A percentile compares a stretch with the other conserved stretches of the same genome.
Conservation (phyloP, 2,797 vertebrate species). For the Neomorphus geoffroyi region DNA sequence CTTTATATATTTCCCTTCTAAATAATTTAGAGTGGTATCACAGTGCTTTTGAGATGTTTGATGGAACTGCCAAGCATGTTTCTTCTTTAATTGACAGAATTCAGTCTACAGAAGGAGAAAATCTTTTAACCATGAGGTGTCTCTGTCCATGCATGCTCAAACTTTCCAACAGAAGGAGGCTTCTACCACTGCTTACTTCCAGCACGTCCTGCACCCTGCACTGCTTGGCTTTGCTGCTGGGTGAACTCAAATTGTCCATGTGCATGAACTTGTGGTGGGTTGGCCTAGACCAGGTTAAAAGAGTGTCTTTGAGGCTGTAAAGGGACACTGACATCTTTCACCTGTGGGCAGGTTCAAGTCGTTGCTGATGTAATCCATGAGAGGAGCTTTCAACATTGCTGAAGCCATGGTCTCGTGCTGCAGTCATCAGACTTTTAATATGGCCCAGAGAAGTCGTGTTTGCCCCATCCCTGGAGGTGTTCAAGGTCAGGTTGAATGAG, state of each 20-base stretch:
- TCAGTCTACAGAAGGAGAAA: neutral
- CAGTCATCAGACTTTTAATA: neutral
- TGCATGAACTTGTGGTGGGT: rapidly evolving
- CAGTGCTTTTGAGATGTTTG: neutral
- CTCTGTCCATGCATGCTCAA: neutral
- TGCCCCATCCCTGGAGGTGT: too few relatives aligned
- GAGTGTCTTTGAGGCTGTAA: neutral
- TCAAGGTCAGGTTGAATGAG: too few relatives aligned
- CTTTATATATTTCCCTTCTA: neutral
- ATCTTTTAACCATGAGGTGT: neutral
- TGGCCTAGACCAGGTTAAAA: neutral
- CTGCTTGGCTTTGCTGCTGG: neutral
- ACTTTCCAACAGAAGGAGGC: neutral
- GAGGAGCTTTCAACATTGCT: neutral
- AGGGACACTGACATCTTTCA: neutral
- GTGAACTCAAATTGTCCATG: neutral
- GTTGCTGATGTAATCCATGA: neutral
- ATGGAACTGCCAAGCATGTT: neutral
- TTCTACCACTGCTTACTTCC: neutral
- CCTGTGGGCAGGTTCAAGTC: neutral
- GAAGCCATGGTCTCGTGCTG: rapidly evolving
- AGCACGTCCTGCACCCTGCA: neutral
- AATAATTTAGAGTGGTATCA: neutral
- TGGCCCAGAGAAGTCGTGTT: too few relatives aligned
- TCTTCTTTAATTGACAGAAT: neutral